phyloP scores from a whole-genome alignment of 2,113 vertebrate genomes.

The Ptychochromis oligacanthus region DNA sequence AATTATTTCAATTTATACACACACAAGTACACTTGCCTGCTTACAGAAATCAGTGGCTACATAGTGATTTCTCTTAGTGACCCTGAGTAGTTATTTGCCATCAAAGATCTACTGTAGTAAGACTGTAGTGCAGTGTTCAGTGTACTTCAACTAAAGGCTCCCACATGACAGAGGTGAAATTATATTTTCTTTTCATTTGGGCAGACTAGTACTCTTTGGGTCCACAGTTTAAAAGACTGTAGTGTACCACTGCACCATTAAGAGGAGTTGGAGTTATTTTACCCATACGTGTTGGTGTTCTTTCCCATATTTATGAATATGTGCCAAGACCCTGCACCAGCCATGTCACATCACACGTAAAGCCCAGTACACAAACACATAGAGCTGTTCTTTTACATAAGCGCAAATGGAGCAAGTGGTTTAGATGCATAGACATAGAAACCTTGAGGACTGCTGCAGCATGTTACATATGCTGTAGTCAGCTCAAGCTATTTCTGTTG shows the following conservation, averaged over 20 bases:
- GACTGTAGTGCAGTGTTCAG: slow-evolving; percentile 22
- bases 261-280: background rate
- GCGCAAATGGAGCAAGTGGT: slow-evolving; percentile 29
- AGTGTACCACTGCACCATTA: slow-evolving; percentile 9
- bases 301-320: background rate
- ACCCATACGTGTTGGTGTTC: background rate
- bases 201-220: background rate
- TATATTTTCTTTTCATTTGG: slow-evolving; percentile 29
- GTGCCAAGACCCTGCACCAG: background rate
- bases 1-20: background rate
- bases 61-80: slow-evolving; percentile 15
- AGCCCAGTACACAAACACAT: background rate
- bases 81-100: background rate
- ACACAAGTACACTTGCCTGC: background rate
- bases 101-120: slow-evolving; percentile 32
- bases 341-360: background rate
- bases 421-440: slow-evolving; percentile 21
- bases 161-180: slow-evolving; percentile 2
- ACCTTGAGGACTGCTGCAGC: slow-evolving; percentile 41
- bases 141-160: background rate
- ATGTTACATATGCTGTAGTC: slow-evolving; percentile 59
- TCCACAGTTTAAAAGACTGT: background rate
- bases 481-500: slow-evolving; percentile 75
- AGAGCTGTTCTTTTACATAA: background rate
- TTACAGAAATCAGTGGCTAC: background rate